These are phyloP conservation scores for Dynastes maya DNA, from an alignment of 2,888 invertebrate genomes.

Conservation along the genomic window DNA sequence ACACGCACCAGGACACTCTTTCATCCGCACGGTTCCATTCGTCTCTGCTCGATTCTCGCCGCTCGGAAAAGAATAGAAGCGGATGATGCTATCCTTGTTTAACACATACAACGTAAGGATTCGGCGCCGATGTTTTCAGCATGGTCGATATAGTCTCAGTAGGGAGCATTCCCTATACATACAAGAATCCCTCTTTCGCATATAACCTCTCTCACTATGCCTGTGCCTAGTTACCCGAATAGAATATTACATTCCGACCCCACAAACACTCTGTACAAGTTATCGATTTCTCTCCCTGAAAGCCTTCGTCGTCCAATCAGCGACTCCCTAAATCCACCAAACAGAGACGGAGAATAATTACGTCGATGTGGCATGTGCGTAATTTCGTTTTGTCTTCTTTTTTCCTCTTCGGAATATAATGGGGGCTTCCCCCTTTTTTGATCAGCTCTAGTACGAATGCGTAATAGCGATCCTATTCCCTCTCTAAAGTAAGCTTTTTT, in stretches of 20 bases:
- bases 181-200: constrained; percentile 61
- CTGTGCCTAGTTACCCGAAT: constrained; percentile 42
- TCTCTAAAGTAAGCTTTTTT: neutral
- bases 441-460: constrained; percentile 38
- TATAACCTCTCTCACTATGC: constrained; percentile 59
- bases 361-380: constrained; percentile 46
- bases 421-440: constrained; percentile 41
- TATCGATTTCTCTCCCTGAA: constrained; percentile 60
- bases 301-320: constrained; percentile 61
- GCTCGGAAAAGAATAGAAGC: neutral
- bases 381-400: constrained; percentile 50
- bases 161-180: constrained; percentile 58
- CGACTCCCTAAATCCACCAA: constrained; percentile 44
- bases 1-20: constrained; percentile 46
- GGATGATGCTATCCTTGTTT: neutral
- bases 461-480: constrained; percentile 26
- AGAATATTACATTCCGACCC: constrained; percentile 61
- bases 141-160: constrained; percentile 59
- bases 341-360: constrained; percentile 50
- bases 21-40: constrained; percentile 42
- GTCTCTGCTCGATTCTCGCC: constrained; percentile 34
- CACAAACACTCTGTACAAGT: constrained; percentile 58
- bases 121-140: constrained; percentile 57
- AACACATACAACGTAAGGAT: neutral
- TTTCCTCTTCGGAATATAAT: constrained; percentile 19